Conservation (phyloP, 2,888 invertebrate genomes). For the Scaptomyza tumidula region DNA sequence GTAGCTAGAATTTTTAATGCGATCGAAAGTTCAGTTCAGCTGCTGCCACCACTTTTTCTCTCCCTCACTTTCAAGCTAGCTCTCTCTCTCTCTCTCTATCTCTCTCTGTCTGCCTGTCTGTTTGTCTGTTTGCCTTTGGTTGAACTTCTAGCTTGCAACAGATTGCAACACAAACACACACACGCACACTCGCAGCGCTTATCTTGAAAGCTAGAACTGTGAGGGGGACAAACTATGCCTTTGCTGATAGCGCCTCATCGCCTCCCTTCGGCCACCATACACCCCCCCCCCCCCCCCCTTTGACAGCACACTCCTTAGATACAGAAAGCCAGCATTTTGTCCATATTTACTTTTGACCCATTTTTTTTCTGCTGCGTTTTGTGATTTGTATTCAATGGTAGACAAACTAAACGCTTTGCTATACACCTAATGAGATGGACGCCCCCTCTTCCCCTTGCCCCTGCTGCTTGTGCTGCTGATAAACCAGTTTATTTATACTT, state of each 20-base stretch:
- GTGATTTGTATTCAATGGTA: background rate
- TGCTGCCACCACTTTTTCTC: slow-evolving; percentile 1
- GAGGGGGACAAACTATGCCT: background rate
- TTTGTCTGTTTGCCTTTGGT: background rate
- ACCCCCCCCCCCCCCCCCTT: background rate
- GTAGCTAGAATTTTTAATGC: slow-evolving; percentile 43
- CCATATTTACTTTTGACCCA: slow-evolving; percentile 45
- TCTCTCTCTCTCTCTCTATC: background rate
- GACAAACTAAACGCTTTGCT: slow-evolving; percentile 24
- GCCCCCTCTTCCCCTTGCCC: background rate
- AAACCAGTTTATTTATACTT: slow-evolving; percentile 39
- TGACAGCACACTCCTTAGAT: background rate
- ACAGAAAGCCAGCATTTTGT: background rate
- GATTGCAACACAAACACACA: slow-evolving; percentile 50
- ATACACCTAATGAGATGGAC: slow-evolving; percentile 33
- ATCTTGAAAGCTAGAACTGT: slow-evolving; percentile 27
- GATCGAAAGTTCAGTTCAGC: slow-evolving; percentile 57
- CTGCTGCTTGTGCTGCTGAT: background rate
- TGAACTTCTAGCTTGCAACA: slow-evolving; percentile 49
- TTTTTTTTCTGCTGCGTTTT: slow-evolving; percentile 37
- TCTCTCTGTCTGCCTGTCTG: background rate
- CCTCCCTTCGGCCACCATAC: background rate
- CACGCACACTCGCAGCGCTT: slow-evolving; percentile 31
- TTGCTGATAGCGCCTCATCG: slow-evolving; percentile 34
- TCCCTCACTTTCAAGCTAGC: background rate